Evolutionary conservation across 2,797 vertebrate genomes (phyloP).

Genomic region (Rhinella marina): DNA sequence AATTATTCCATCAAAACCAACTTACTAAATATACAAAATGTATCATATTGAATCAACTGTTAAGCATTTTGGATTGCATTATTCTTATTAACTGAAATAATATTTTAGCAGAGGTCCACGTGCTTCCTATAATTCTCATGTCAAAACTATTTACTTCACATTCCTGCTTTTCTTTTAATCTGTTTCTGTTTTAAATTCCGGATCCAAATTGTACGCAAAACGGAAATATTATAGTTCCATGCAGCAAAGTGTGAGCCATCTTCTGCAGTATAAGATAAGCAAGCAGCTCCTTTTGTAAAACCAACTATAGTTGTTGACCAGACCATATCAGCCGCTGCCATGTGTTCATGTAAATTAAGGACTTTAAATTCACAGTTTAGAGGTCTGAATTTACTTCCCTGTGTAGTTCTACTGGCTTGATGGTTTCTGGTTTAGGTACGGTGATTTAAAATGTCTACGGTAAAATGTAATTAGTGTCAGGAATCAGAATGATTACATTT

Average conservation of each 20-base stretch:
- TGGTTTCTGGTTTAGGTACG: neutral
- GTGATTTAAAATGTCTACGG: neutral
- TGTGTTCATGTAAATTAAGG: slow-evolving; percentile 34
- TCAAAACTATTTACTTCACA: slow-evolving; percentile 34
- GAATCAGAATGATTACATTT: neutral
- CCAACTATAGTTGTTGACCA: slow-evolving; percentile 47
- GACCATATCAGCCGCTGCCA: slow-evolving; percentile 50
- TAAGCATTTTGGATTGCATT: neutral
- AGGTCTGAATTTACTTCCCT: slow-evolving; percentile 1
- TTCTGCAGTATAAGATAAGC: slow-evolving; percentile 51
- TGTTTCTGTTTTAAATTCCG: slow-evolving; percentile 42
- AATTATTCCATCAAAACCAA: neutral
- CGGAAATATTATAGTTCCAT: slow-evolving; percentile 32
- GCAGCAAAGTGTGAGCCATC: slow-evolving; percentile 43
- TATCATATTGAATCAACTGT: neutral
- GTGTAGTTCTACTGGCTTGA: slow-evolving; percentile 8
- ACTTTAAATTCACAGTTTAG: slow-evolving; percentile 26
- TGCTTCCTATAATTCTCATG: neutral
- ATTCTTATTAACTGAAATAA: slow-evolving; percentile 7
- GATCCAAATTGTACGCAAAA: slow-evolving; percentile 47
- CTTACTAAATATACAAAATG: neutral
- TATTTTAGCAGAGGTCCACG: neutral
- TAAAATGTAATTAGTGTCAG: slow-evolving; percentile 15
- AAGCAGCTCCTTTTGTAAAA: slow-evolving; percentile 40
- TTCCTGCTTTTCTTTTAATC: slow-evolving; percentile 18